Base-by-base conservation (phyloP, 2,888 invertebrate genomes). In the Scaptomyza parva region DNA sequence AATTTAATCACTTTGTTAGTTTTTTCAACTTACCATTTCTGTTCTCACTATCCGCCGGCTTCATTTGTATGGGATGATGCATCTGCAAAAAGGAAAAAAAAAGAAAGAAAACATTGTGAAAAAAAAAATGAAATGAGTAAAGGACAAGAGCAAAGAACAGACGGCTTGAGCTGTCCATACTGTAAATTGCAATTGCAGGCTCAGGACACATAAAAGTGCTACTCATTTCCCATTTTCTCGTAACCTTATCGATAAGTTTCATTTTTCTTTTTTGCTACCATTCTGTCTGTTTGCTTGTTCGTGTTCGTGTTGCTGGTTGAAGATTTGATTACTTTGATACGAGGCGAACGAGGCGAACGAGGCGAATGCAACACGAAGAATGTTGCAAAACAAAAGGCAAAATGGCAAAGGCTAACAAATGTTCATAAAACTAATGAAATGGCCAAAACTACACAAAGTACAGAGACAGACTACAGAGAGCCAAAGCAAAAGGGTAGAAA, bases 51-150 rank as follows among this genome's bases (percentile, higher is more conserved):
- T 99, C 99, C 89, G 99, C 99, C 70, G 99, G 99, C 92, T 99
- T 99, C 98, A 99, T 99, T 93, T 99, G 99, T 90, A 99, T 98
- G 59, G 99, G 98, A 93, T 99, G 98, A 92, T 99, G 98, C 98
- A 99, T 99, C 98, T 98, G 95, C 68, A 95, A 96, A 40, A 52
- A 39, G 28, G 9, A 50, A 50, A 61, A 54, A 26, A 41, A 62
- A 62, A 44, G 24, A 54, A 59, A 28, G 9, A 26, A 7, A 26
- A 39, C 14, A 35, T 8, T 44, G 50, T 41, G 26, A 48, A 35
- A 35, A 35, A 37, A 14, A 9, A 17, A 9, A 6, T 37, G 8
- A 9, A 3, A 7, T 35, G 14, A 35, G 2, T 3, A 17, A 9
- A 37, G 37, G 17, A 17, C 37, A 9, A 17, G 18, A 63, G 73